A percentile compares a stretch with the other conserved stretches of the same genome.
phyloP scores from a whole-genome alignment of 37 sponge, comb jelly and placozoan genomes.

The Aphrocallistes beatrix region DNA sequence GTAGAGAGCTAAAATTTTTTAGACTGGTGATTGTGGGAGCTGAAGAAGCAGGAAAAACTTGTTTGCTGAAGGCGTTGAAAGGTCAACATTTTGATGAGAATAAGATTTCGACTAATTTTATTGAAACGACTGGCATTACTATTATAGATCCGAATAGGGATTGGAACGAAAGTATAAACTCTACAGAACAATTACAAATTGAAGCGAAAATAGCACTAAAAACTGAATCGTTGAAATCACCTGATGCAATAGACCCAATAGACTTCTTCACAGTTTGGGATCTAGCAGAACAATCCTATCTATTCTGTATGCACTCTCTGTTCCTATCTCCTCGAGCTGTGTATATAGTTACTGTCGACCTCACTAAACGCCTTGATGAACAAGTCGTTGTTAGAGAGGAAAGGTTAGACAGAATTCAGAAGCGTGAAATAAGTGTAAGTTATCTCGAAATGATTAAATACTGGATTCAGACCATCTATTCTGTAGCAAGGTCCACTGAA shows the following conservation, averaged over 20 bases:
- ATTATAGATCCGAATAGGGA: not conserved
- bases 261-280: slow-evolving; percentile 14
- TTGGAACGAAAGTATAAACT: not conserved
- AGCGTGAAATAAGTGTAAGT: not conserved
- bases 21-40: not conserved
- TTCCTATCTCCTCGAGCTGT: not conserved
- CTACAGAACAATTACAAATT: not conserved
- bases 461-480: not conserved
- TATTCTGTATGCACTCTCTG: slow-evolving; percentile 2
- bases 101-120: not conserved
- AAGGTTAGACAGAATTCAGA: not conserved
- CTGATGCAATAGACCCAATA: not conserved
- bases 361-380: not conserved
- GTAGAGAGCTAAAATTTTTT: not conserved
- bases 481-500: not conserved
- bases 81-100: not conserved
- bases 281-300: not conserved
- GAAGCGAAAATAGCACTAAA: too few species aligned
- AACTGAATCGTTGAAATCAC: not conserved
- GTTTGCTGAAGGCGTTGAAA: not conserved
- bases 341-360: not conserved
- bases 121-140: slow-evolving; percentile 10
- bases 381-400: not conserved
- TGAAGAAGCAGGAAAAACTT: not conserved
- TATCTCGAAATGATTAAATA: not conserved